phyloP scores from a whole-genome alignment of 2,888 invertebrate genomes.

The Tiliacea citrago region DNA sequence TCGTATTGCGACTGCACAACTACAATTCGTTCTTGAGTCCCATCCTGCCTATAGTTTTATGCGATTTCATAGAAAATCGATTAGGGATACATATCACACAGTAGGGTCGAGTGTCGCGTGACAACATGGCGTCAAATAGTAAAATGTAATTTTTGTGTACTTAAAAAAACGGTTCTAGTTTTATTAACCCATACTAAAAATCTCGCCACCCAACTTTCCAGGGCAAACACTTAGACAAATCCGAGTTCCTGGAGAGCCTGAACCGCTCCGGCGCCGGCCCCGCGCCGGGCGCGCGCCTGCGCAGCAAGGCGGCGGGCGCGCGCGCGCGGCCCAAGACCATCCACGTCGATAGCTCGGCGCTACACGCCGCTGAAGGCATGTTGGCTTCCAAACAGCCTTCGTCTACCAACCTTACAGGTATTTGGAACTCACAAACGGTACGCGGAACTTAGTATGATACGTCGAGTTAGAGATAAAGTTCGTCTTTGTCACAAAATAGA shows the following conservation, averaged over 20 bases:
- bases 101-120: not conserved
- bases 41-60: not conserved
- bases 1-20: not conserved
- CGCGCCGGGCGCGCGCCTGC: constrained; percentile 64
- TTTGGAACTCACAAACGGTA: constrained; percentile 26
- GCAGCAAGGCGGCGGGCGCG: constrained; percentile 89
- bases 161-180: not conserved
- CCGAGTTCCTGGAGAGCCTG: constrained; percentile 85
- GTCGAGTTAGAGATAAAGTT: too few relatives aligned
- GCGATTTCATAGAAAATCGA: not conserved
- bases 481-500: not conserved
- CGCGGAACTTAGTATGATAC: not conserved
- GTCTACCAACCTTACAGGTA: constrained; percentile 95
- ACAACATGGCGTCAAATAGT: not conserved
- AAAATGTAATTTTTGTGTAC: not conserved
- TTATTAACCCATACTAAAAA: not conserved
- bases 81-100: not conserved
- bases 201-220: constrained; percentile 72
- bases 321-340: constrained; percentile 97
- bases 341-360: constrained; percentile 95
- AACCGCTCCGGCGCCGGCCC: constrained; percentile 71
- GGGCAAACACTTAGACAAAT: constrained; percentile 95
- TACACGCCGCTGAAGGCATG: constrained; percentile 94
- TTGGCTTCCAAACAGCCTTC: constrained; percentile 95
- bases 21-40: not conserved